A percentile compares a stretch with the other conserved stretches of the same genome.
These are phyloP conservation scores for Leptoteleia sp. DNA, from an alignment of 1,140 invertebrate species.

Conservation along the genomic window DNA sequence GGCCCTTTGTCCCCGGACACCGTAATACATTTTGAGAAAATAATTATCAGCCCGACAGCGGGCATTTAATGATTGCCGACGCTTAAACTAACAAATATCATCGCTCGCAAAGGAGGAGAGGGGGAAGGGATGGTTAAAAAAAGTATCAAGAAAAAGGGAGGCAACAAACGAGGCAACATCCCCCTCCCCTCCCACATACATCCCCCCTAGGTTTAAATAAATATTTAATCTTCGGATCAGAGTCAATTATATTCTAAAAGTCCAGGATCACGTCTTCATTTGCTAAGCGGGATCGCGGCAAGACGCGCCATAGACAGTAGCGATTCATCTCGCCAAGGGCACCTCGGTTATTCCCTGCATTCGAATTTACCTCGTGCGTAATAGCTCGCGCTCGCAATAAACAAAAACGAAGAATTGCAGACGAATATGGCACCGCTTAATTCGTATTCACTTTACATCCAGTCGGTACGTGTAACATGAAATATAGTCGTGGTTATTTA, in stretches of 20 bases:
- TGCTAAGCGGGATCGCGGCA: slow-evolving; percentile 79
- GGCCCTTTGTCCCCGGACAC: slow-evolving; percentile 34
- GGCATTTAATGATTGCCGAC: slow-evolving; percentile 37
- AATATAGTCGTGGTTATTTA: slow-evolving; percentile 66
- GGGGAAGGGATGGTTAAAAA: not conserved
- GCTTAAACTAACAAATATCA: slow-evolving; percentile 36
- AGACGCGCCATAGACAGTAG: slow-evolving; percentile 57
- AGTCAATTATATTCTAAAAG: slow-evolving; percentile 55
- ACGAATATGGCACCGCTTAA: slow-evolving; percentile 72
- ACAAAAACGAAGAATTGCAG: slow-evolving; percentile 70
- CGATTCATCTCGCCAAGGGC: slow-evolving; percentile 80
- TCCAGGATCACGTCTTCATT: slow-evolving; percentile 65
- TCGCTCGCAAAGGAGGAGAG: not conserved
- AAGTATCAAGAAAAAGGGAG: not conserved
- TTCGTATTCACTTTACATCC: slow-evolving; percentile 65
- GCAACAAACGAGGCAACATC: not conserved
- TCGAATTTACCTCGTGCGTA: slow-evolving; percentile 75
- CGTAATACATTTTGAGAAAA: slow-evolving; percentile 32
- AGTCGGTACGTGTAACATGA: slow-evolving; percentile 54
- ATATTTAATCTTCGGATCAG: slow-evolving; percentile 46
- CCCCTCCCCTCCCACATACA: no score
- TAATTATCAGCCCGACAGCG: slow-evolving; percentile 13
- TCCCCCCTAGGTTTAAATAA: slow-evolving; percentile 36
- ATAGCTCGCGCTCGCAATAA: slow-evolving; percentile 69
- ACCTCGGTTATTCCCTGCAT: slow-evolving; percentile 73